Evolutionary conservation across 1,140 invertebrate species (phyloP).

Genomic region (Eriocheir sinensis): DNA sequence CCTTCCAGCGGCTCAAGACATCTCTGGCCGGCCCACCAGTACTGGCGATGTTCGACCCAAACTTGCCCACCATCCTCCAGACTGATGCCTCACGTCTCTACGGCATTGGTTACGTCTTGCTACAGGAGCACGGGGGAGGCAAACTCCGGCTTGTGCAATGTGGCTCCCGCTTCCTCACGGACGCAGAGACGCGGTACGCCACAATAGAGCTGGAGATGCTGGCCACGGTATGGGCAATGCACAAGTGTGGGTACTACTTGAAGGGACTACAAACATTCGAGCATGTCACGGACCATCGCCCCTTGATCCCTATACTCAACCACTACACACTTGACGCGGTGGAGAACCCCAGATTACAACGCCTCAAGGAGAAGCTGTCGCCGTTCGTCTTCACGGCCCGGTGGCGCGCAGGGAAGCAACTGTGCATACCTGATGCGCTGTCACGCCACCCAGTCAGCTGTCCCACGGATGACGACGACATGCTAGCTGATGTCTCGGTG

Average conservation of each 20-base stretch:
- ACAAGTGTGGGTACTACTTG: neutral
- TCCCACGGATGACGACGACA: neutral
- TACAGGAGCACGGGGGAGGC: neutral
- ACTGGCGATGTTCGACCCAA: neutral
- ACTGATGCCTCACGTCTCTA: neutral
- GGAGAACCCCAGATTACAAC: constrained; percentile 34
- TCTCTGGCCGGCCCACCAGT: neutral
- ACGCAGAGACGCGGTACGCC: neutral
- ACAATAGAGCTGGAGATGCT: neutral
- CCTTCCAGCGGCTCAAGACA: neutral
- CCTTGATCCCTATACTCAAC: constrained; percentile 35
- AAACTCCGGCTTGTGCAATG: constrained; percentile 11
- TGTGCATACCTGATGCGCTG: neutral
- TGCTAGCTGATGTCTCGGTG: neutral
- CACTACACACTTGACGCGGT: neutral
- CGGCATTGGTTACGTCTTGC: neutral
- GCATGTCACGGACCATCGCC: neutral
- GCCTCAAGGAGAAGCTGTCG: constrained; percentile 37
- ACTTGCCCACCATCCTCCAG: neutral
- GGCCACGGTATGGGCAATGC: neutral
- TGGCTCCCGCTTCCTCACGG: constrained; percentile 44
- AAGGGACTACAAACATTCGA: neutral
- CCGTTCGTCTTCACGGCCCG: neutral
- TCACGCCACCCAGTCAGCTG: neutral
- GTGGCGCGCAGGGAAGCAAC: neutral